These are phyloP conservation scores for Crotalus adamanteus DNA, from an alignment of 2,797 vertebrate species.

Conservation along the genomic window DNA sequence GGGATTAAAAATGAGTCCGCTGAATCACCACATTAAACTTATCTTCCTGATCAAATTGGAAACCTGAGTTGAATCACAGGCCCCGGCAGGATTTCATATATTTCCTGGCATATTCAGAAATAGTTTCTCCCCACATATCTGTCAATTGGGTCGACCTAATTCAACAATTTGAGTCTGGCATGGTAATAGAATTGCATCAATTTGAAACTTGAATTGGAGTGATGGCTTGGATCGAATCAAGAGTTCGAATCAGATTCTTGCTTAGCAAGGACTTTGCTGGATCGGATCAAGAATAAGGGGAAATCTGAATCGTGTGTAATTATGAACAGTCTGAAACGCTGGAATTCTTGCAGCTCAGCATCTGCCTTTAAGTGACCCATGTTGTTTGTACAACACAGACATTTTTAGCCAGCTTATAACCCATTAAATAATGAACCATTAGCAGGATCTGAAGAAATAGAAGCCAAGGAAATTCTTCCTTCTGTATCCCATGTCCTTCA, in stretches of 20 bases:
- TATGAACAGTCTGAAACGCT: not conserved
- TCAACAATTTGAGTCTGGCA: not conserved
- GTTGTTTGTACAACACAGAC: not conserved
- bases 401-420: not conserved
- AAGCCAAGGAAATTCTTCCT: not conserved
- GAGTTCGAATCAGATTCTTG: not conserved
- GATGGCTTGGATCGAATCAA: not conserved
- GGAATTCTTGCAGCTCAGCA: not conserved
- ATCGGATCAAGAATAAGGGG: not conserved
- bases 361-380: not conserved
- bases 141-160: not conserved
- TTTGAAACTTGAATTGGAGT: not conserved
- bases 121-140: not conserved
- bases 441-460: not conserved
- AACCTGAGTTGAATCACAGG: not conserved
- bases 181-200: not conserved
- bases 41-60: not conserved
- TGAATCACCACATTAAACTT: not conserved
- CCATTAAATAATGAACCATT: not conserved
- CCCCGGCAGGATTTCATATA: not conserved
- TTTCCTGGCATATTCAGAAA: not conserved
- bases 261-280: not conserved
- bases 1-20: not conserved
- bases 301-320: not conserved
- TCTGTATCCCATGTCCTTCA: not conserved